A percentile compares a stretch with the other conserved stretches of the same genome.
Conservation (phyloP, 2,113 vertebrate genomes). For the Protobothrops mucrosquamatus region DNA sequence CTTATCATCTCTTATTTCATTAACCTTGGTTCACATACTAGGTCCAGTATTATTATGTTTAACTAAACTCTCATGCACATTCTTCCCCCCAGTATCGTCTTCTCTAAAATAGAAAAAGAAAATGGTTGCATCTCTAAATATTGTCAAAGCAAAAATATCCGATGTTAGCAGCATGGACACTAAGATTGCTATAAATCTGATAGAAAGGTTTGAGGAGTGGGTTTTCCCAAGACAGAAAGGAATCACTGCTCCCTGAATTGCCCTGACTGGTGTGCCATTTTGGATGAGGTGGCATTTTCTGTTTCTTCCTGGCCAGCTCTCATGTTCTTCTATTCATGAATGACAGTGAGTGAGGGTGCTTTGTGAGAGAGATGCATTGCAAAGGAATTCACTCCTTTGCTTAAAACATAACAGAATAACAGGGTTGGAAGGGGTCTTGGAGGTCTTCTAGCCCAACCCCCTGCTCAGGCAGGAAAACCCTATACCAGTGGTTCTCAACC, state of each 20-base stretch:
- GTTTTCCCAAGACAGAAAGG: not conserved
- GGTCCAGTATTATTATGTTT: too few relatives aligned
- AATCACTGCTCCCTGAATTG: not conserved
- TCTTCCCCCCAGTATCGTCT: too few relatives aligned
- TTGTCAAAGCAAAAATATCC: too few relatives aligned
- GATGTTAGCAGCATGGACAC: not conserved
- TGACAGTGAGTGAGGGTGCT: not conserved
- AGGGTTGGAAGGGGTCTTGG: too few relatives aligned
- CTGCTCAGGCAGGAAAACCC: too few relatives aligned
- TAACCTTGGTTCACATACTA: too few relatives aligned
- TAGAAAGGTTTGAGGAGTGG: not conserved
- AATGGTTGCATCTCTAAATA: too few relatives aligned
- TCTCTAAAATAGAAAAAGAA: too few relatives aligned
- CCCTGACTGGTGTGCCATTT: not conserved
- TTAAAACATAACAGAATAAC: not conserved
- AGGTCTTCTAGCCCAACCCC: too few relatives aligned
- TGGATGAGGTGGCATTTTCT: not conserved
- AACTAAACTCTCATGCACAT: too few relatives aligned
- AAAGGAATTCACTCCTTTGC: not conserved
- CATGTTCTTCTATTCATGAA: not conserved
- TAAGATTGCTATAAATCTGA: slow-evolving; percentile 63
- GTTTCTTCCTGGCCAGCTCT: not conserved
- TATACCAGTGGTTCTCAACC: too few relatives aligned
- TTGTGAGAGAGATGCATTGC: not conserved
- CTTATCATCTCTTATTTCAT: too few relatives aligned